These are phyloP conservation scores for Babyrousa celebensis DNA, from an alignment of 2,797 vertebrate genomes.

Conservation along the genomic window DNA sequence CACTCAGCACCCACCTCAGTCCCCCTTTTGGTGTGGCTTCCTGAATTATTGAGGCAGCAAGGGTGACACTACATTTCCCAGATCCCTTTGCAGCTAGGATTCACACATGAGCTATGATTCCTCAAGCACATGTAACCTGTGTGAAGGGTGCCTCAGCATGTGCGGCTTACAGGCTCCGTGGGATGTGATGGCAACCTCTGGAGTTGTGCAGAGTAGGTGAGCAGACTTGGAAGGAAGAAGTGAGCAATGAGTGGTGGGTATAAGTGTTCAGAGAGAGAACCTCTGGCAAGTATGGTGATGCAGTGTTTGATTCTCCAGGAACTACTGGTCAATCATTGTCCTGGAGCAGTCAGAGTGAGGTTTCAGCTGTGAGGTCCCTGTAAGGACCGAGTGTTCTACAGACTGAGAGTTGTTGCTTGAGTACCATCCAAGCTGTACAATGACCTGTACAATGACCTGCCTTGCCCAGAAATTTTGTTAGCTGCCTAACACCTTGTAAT, in stretches of 20 bases:
- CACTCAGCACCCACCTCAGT: background rate
- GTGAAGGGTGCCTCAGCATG: background rate
- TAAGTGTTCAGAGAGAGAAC: background rate
- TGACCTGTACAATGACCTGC: background rate
- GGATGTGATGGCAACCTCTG: background rate
- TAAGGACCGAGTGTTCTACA: background rate
- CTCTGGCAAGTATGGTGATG: background rate
- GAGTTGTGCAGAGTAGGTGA: background rate
- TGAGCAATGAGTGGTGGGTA: background rate
- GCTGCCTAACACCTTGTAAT: background rate
- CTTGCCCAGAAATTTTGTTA: background rate
- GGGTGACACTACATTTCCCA: background rate
- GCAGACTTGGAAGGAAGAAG: background rate
- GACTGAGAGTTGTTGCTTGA: background rate
- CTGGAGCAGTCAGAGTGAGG: background rate
- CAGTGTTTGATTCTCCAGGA: slow-evolving; percentile 2
- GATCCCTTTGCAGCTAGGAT: background rate
- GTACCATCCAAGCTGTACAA: background rate
- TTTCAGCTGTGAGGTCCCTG: background rate
- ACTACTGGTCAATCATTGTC: background rate
- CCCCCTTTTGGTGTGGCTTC: background rate
- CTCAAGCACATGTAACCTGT: background rate
- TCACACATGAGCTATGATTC: background rate
- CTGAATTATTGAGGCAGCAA: background rate
- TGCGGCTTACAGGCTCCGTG: background rate